Percentiles rank a stretch among this genome's conserved stretches.
Conservation (phyloP, 2,888 invertebrate genomes). For the Sinohyriopsis cumingii region DNA sequence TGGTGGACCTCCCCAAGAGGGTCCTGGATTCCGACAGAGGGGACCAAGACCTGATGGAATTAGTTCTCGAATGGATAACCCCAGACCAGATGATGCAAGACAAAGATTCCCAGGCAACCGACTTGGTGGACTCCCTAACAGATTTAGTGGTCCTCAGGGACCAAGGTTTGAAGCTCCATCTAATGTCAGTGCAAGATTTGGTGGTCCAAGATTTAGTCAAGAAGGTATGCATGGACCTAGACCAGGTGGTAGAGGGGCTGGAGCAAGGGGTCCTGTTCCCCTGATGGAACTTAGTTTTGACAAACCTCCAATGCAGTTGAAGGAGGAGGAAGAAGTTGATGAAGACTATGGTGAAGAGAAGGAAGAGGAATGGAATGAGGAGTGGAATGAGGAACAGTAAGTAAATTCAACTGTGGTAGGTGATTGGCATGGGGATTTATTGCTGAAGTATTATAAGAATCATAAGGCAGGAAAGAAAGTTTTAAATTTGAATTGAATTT, state of each 20-base stretch:
- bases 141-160: background rate
- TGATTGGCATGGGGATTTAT: too few relatives aligned
- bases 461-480: too few relatives aligned
- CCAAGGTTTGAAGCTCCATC: conserved; percentile 19
- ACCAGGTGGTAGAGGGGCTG: conserved; percentile 8
- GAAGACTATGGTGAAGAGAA: conserved; percentile 2
- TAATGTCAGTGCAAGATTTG: conserved; percentile 5
- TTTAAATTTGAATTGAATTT: too few relatives aligned
- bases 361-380: conserved; percentile 10
- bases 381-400: conserved; percentile 9
- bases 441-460: too few relatives aligned
- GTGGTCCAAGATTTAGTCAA: conserved; percentile 11
- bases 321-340: conserved; percentile 4
- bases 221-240: conserved; percentile 4
- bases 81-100: too few relatives aligned
- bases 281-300: conserved; percentile 23
- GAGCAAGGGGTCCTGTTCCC: conserved; percentile 10
- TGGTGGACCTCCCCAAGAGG: conserved; percentile 5
- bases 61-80: conserved; percentile 3
- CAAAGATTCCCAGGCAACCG: too few relatives aligned
- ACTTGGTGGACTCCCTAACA: too few relatives aligned
- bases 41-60: conserved; percentile 20
- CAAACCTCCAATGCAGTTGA: conserved; percentile 9
- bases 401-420: background rate
- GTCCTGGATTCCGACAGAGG: background rate